Base-by-base conservation (phyloP, 1,140 invertebrate species). In the Zaprionus taronus region DNA sequence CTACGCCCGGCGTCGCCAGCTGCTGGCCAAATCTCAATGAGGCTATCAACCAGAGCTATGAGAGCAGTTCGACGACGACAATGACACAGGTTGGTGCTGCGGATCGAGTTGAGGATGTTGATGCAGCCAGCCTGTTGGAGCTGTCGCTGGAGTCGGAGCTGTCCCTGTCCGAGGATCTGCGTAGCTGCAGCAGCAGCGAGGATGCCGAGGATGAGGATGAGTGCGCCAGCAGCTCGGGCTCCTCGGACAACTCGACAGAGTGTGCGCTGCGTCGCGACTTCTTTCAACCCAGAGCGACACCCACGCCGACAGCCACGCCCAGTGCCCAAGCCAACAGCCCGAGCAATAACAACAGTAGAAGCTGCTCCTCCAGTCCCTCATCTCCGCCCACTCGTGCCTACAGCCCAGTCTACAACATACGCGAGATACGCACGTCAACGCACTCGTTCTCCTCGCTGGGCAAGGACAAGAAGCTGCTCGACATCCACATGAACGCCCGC, bases 1-100 rank as follows among this genome's bases (percentile, higher is more conserved):
- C 79, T 96, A 96, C 72, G 94, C 81, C 7, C 74, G 91, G 0
- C 91, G 92, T 17, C 84, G 86, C 5, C 92, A 93, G 67, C 38
- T 93, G 63, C 20, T 93, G 55, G 82, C 83, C 57, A 82, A 82
- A 91, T 38, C 70, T 91, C 14, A 92, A 92, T 58, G 87, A 91
- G 65, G 82, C 90, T 36, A 79, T 86, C 47, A 68, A 73, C 15
- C 82, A 86, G 36, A 78, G 71, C 44, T 71, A 67, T 20, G 70
- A 80, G 14, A 68, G 56, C 22, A 56, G 51, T 4, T 26, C 55
- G 26, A 63, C 51, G 9, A n/a, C 15, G 1, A 47, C 41, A 3
- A 17, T n/a, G 6, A 47, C 55, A 47, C 11, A 31, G 11, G 5
- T 11, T 11, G 1, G 36, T 2, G 57, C 12, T 7, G 58, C 34